Conservation (phyloP, 1,140 invertebrate species). For the Scaptomyza graminum region DNA sequence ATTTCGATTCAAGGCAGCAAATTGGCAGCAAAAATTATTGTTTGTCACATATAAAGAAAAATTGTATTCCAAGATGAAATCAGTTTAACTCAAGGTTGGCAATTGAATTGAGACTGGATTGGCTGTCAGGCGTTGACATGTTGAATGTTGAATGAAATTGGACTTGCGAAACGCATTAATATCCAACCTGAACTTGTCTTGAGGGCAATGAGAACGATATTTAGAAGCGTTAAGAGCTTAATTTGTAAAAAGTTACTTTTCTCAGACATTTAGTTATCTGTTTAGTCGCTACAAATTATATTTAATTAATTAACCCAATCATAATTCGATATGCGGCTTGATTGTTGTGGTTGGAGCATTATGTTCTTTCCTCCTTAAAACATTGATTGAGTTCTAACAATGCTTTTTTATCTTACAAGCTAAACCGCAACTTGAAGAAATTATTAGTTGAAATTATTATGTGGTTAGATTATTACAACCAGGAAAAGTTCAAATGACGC, state of each 20-base stretch:
- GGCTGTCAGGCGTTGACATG: constrained; percentile 64
- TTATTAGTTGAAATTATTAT: constrained; percentile 20
- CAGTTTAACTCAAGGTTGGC: constrained; percentile 61
- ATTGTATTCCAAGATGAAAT: constrained; percentile 74
- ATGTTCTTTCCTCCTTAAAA: constrained; percentile 23
- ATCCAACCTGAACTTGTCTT: constrained; percentile 38
- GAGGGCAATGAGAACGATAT: constrained; percentile 18
- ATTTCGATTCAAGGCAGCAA: constrained; percentile 64
- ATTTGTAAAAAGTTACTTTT: no score
- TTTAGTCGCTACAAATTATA: neutral
- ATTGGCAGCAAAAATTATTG: constrained; percentile 47
- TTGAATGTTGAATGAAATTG: constrained; percentile 57
- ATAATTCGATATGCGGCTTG: constrained; percentile 37
- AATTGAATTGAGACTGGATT: constrained; percentile 59
- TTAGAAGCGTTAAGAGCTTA: no score
- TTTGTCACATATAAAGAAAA: constrained; percentile 25
- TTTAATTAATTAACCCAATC: constrained; percentile 1
- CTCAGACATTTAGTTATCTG: no score
- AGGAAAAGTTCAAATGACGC: constrained; percentile 54
- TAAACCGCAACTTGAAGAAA: constrained; percentile 44
- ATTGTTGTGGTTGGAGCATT: constrained; percentile 54
- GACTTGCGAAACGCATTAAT: constrained; percentile 34
- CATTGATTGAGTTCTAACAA: constrained; percentile 62
- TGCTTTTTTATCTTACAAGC: constrained; percentile 20
- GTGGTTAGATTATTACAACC: constrained; percentile 20